Conservation (phyloP, 2,888 invertebrate species). For the Sinodicranocentrus sp. region DNA sequence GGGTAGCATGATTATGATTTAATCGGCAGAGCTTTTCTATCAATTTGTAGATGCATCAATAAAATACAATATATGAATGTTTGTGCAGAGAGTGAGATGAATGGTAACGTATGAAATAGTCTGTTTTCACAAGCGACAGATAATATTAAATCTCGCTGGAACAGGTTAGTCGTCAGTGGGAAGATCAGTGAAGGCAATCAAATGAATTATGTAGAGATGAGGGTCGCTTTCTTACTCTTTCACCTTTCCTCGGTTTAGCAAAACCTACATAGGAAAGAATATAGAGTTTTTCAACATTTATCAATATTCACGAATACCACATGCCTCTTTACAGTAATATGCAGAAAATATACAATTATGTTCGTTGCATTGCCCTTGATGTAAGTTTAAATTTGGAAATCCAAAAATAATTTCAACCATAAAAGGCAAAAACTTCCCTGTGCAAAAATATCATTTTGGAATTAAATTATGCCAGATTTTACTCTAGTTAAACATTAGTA, state of each 20-base stretch:
- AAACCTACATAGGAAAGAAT: too few species aligned
- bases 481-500: too few species aligned
- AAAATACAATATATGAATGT: slow-evolving; percentile 16
- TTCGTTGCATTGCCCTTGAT: too few species aligned
- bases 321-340: too few species aligned
- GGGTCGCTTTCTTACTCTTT: background rate
- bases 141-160: slow-evolving; percentile 49
- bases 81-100: background rate
- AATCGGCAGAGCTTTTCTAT: slow-evolving; percentile 16
- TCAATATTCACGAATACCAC: too few species aligned
- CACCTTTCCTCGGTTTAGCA: background rate
- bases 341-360: too few species aligned
- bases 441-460: too few species aligned
- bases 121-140: slow-evolving; percentile 48
- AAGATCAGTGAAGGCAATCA: slow-evolving; percentile 23
- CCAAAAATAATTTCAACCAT: too few species aligned
- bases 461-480: too few species aligned
- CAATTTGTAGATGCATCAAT: slow-evolving; percentile 18
- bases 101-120: slow-evolving; percentile 6
- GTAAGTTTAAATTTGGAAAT: too few species aligned
- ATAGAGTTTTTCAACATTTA: too few species aligned
- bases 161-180: slow-evolving; percentile 10
- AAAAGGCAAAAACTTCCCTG: too few species aligned
- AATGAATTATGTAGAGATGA: slow-evolving; percentile 40
- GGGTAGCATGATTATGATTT: background rate